Evolutionary conservation across 2,797 vertebrate genomes (phyloP).

Genomic region (Remorina albescens): DNA sequence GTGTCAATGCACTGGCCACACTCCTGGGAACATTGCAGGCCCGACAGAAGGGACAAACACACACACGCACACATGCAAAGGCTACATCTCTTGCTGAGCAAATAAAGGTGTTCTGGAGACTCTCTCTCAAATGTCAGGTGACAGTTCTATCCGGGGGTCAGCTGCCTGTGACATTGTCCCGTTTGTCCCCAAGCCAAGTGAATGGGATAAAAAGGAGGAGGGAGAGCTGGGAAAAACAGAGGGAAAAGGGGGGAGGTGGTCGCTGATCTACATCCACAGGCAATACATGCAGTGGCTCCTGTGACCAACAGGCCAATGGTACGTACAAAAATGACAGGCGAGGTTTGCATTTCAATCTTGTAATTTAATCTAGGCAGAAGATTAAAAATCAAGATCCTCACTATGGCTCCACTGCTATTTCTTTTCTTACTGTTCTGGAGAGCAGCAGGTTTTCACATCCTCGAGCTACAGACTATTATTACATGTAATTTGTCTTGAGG

Average conservation of each 20-base stretch:
- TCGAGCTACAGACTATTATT: background rate
- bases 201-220: conserved; percentile 34
- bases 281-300: conserved; percentile 1
- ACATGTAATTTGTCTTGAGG: background rate
- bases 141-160: conserved; percentile 42
- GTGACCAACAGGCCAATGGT: conserved; percentile 4
- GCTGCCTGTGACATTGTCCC: conserved; percentile 45
- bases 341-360: conserved; percentile 37
- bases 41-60: background rate
- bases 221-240: conserved; percentile 1
- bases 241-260: conserved; percentile 25
- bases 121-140: conserved; percentile 68
- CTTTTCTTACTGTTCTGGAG: background rate
- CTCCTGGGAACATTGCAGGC: conserved; percentile 47
- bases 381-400: conserved; percentile 15
- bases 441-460: background rate
- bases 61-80: conserved; percentile 21
- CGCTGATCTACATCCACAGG: conserved; percentile 21
- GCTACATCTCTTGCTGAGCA: conserved; percentile 41
- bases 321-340: conserved; percentile 17
- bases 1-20: conserved; percentile 51
- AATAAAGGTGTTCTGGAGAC: conserved; percentile 64
- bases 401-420: conserved; percentile 1
- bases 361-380: conserved; percentile 29
- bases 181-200: conserved; percentile 57